Conservation (phyloP, 1,140 invertebrate species). For the Trichonephila clavata region DNA sequence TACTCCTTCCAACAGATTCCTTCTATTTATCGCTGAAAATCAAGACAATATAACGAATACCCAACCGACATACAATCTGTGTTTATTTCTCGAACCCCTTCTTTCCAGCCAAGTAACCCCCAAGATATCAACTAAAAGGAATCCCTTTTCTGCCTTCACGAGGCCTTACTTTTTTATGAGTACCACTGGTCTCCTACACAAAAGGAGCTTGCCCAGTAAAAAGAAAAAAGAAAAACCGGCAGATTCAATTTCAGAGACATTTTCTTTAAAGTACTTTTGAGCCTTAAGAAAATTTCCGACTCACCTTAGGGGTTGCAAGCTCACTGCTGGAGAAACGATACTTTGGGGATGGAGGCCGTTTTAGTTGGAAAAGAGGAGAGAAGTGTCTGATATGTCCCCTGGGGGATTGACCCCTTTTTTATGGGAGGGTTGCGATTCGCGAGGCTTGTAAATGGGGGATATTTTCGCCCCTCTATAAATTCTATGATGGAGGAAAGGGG, state of each 20-base stretch:
- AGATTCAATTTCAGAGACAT: conserved; percentile 28
- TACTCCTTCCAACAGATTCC: no score
- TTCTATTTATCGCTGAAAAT: no score
- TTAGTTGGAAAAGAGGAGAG: conserved; percentile 15
- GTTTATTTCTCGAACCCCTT: no score
- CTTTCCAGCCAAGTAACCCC: no score
- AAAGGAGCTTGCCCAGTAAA: not conserved
- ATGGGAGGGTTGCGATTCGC: conserved; percentile 8
- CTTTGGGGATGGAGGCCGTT: conserved; percentile 4
- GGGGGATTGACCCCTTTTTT: conserved; percentile 29
- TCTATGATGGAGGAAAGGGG: not conserved
- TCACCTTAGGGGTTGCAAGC: not conserved
- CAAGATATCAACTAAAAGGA: no score
- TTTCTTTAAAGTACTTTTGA: conserved; percentile 30
- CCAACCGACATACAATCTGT: no score
- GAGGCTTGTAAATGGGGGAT: conserved; percentile 11
- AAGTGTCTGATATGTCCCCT: not conserved
- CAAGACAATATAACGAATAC: no score
- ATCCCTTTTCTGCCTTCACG: not conserved
- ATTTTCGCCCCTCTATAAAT: conserved; percentile 29
- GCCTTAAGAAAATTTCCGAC: conserved; percentile 18
- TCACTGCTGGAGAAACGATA: not conserved
- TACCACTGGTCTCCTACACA: not conserved
- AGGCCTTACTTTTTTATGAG: not conserved
- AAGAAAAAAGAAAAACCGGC: not conserved